Conservation (phyloP, 2,888 invertebrate species). For the Steinernema hermaphroditum region DNA sequence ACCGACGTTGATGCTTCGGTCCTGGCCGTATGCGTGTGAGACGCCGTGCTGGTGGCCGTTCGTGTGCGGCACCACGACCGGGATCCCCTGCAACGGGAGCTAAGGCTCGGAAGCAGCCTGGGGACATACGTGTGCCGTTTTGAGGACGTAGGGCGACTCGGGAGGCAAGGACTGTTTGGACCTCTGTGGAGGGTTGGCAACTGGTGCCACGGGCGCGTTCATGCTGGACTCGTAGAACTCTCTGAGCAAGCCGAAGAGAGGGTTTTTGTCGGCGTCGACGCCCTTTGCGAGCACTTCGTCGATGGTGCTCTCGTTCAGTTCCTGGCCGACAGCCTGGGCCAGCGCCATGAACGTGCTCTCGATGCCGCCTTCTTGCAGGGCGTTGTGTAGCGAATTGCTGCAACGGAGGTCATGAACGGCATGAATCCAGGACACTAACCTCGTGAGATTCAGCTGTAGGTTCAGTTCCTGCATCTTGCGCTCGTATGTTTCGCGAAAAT, state of each 20-base stretch:
- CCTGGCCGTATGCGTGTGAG: not conserved
- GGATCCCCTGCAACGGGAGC: constrained; percentile 5
- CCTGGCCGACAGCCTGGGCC: constrained; percentile 17
- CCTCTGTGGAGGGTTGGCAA: not conserved
- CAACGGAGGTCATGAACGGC: too few relatives aligned
- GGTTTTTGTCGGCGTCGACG: constrained; percentile 19
- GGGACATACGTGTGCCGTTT: constrained; percentile 11
- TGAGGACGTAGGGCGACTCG: constrained; percentile 1
- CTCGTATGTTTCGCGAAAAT: constrained; percentile 22
- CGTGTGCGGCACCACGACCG: constrained; percentile 9
- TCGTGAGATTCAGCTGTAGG: not conserved
- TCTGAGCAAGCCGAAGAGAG: not conserved
- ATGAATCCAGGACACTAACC: too few relatives aligned
- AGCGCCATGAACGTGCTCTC: constrained; percentile 22
- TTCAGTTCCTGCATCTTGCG: constrained; percentile 11
- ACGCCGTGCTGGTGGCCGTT: constrained; percentile 2
- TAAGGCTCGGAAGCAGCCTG: not conserved
- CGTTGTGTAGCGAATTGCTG: constrained; percentile 12
- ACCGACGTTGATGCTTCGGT: constrained; percentile 45
- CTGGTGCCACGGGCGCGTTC: not conserved
- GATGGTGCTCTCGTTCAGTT: constrained; percentile 23
- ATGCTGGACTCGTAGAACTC: constrained; percentile 24
- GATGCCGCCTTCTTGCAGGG: constrained; percentile 12
- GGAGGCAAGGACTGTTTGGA: not conserved
- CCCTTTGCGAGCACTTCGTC: constrained; percentile 5